Evolutionary conservation across 2,113 vertebrate genomes (phyloP).

Genomic region (Callospermophilus lateralis): DNA sequence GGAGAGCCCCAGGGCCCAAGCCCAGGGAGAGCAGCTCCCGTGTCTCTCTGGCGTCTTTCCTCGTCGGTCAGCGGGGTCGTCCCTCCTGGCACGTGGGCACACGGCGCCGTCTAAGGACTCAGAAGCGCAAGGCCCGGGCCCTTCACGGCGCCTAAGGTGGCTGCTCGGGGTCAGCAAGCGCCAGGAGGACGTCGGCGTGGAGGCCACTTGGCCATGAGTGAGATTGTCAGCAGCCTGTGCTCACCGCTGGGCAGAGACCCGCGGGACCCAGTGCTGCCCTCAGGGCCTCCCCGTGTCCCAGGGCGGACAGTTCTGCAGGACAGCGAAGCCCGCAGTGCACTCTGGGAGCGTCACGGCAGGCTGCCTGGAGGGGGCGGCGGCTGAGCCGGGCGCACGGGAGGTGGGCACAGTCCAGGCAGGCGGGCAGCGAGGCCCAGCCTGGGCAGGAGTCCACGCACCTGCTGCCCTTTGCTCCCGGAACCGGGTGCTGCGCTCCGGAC

Average conservation of each 20-base stretch:
- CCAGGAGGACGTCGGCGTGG: too few relatives aligned
- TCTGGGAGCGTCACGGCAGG: not conserved
- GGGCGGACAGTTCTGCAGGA: not conserved
- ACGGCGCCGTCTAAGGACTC: rapidly evolving
- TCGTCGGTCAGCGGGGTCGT: rapidly evolving
- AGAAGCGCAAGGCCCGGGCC: rapidly evolving
- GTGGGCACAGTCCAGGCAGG: too few relatives aligned
- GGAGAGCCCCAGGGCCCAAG: not conserved
- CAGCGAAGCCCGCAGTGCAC: not conserved
- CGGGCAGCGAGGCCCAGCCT: not conserved
- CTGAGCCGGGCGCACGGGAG: not conserved
- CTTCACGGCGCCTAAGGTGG: rapidly evolving
- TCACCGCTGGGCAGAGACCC: not conserved
- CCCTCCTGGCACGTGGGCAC: too few relatives aligned
- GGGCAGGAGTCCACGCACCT: not conserved
- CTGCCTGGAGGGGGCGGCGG: conserved; percentile 22
- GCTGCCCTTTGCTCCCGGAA: not conserved
- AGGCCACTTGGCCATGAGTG: too few relatives aligned
- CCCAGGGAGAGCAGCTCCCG: too few relatives aligned
- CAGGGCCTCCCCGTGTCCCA: not conserved
- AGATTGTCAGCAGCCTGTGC: not conserved
- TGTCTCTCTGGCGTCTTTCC: not conserved
- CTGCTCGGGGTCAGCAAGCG: not conserved
- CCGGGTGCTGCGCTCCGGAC: rapidly evolving
- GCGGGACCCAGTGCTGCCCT: rapidly evolving